Conservation (phyloP, 2,113 vertebrate genomes). For the Ammospiza nelsoni region DNA sequence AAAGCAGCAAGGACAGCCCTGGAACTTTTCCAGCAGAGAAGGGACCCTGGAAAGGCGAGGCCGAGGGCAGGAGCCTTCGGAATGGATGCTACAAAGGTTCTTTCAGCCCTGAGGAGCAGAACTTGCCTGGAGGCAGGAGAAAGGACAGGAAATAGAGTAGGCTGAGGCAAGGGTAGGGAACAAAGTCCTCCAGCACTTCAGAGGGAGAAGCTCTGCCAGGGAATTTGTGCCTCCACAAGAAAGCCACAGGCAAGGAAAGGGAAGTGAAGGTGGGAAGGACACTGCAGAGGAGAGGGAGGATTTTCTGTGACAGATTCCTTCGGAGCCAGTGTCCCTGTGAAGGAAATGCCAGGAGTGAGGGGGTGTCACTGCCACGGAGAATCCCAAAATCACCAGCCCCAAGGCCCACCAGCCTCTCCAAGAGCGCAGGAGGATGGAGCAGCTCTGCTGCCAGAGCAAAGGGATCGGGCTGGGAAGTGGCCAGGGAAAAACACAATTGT, state of each 20-base stretch:
- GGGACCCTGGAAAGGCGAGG: neutral
- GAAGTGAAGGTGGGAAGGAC: neutral
- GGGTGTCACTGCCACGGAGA: fast-evolving
- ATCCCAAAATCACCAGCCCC: neutral
- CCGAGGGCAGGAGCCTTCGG: neutral
- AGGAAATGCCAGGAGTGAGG: fast-evolving
- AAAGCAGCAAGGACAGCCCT: fast-evolving
- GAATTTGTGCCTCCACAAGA: neutral
- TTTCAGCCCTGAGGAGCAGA: neutral
- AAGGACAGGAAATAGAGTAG: neutral
- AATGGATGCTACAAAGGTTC: neutral
- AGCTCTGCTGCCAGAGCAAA: neutral
- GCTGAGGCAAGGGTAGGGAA: neutral
- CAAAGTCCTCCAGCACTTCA: neutral
- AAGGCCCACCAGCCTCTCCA: neutral
- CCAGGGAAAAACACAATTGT: neutral
- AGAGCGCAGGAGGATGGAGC: neutral
- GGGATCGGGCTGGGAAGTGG: neutral
- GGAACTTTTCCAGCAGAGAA: neutral
- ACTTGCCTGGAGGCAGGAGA: constrained; percentile 15
- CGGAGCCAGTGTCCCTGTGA: fast-evolving
- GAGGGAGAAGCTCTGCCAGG: neutral
- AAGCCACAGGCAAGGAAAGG: neutral
- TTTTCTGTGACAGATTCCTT: neutral
- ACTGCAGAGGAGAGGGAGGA: neutral